These are phyloP conservation scores for Oxyruncus cristatus DNA, from an alignment of 2,113 vertebrate genomes.

Conservation along the genomic window DNA sequence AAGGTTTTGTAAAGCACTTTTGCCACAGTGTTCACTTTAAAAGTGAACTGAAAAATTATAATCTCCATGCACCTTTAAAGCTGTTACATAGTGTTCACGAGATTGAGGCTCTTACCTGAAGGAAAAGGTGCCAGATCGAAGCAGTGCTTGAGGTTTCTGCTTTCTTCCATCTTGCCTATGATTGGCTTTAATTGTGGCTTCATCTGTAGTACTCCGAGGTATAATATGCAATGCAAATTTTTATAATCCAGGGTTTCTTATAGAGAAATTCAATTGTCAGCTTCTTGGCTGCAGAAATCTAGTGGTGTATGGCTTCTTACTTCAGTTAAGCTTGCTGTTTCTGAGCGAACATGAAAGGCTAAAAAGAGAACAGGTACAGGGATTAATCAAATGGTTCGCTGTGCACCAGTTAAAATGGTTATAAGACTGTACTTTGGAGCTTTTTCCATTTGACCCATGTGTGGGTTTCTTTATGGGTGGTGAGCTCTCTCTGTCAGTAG, in stretches of 20 bases:
- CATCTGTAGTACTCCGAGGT: rapidly evolving
- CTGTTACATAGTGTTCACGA: background rate
- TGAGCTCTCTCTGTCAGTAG: conserved; percentile 24
- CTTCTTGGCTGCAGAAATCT: background rate
- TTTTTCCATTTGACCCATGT: background rate
- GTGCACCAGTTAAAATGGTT: background rate
- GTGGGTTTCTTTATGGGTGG: background rate
- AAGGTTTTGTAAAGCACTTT: background rate
- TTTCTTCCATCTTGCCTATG: background rate
- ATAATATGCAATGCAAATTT: background rate
- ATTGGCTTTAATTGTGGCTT: background rate
- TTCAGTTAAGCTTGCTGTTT: background rate
- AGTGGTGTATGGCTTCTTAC: background rate
- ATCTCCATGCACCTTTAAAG: background rate
- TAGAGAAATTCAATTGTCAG: background rate
- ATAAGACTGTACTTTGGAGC: background rate
- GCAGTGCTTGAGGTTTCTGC: background rate
- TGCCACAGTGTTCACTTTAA: background rate
- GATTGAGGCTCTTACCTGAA: background rate
- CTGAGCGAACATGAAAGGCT: background rate
- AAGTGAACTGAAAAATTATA: background rate
- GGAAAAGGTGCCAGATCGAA: background rate
- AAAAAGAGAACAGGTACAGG: background rate
- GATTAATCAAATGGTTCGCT: background rate
- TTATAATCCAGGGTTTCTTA: background rate